Conservation (phyloP, 2,888 invertebrate genomes). For the Lamproptera curius region DNA sequence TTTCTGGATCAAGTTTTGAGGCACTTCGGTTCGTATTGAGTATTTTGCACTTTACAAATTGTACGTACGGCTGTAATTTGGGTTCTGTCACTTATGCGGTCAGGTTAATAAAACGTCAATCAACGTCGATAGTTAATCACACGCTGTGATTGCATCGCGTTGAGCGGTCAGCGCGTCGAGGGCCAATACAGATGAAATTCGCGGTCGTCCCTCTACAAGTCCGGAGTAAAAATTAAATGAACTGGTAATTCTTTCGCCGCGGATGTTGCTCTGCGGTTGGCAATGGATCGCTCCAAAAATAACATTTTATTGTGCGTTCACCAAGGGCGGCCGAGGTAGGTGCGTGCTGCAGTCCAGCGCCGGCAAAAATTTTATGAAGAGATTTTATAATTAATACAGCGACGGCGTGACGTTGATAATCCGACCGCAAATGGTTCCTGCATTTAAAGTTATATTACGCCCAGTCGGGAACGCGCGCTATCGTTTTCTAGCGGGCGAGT, state of each 20-base stretch:
- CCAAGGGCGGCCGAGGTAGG: slow-evolving; percentile 58
- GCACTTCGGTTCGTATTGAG: too few relatives aligned
- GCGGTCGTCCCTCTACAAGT: slow-evolving; percentile 36
- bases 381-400: slow-evolving; percentile 58
- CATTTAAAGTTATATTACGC: slow-evolving; percentile 35
- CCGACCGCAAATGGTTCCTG: slow-evolving; percentile 50
- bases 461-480: slow-evolving; percentile 16
- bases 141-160: background rate
- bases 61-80: too few relatives aligned
- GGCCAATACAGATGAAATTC: slow-evolving; percentile 31
- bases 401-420: slow-evolving; percentile 42
- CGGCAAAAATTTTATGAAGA: slow-evolving; percentile 42
- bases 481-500: slow-evolving; percentile 1
- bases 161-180: background rate
- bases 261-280: slow-evolving; percentile 65
- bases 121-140: background rate
- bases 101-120: background rate
- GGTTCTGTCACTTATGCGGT: background rate
- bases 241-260: slow-evolving; percentile 55
- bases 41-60: too few relatives aligned
- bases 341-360: slow-evolving; percentile 33
- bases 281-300: slow-evolving; percentile 70
- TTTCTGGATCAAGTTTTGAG: too few relatives aligned
- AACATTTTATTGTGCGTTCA: slow-evolving; percentile 69
- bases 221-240: slow-evolving; percentile 43